Percentiles rank a stretch among this genome's conserved stretches.
These are phyloP conservation scores for Vulpes lagopus DNA, from an alignment of 2,113 vertebrate species.

Conservation along the genomic window DNA sequence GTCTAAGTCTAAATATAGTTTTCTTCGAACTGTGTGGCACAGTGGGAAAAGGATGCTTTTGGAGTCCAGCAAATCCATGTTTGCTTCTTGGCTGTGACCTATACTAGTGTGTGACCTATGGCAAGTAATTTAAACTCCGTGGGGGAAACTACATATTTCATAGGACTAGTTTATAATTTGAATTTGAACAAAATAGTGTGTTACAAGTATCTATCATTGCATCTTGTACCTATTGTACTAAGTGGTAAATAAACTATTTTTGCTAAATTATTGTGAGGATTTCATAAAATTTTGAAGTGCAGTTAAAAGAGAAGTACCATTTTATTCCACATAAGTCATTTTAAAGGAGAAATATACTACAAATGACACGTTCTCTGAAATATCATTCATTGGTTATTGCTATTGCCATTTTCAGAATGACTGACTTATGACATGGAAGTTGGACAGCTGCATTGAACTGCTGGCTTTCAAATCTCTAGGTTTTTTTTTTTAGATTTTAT, in stretches of 20 bases:
- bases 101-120: background rate
- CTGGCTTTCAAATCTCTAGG: background rate
- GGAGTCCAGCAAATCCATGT: background rate
- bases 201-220: background rate
- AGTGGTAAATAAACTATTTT: background rate
- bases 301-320: background rate
- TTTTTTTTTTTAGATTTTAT: too few relatives aligned
- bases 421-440: background rate
- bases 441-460: background rate
- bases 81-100: background rate
- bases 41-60: constrained; percentile 32
- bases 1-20: constrained; percentile 46
- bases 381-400: background rate
- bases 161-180: background rate
- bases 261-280: background rate
- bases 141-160: background rate
- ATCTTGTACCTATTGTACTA: background rate
- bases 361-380: background rate
- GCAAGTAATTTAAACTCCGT: background rate
- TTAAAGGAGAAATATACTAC: background rate
- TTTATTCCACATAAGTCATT: background rate
- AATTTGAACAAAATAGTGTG: background rate
- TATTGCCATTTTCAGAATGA: background rate
- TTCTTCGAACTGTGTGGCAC: constrained; percentile 61
- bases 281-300: background rate